Conservation (phyloP, 1,140 invertebrate species). For the Drosophila neocordata region DNA sequence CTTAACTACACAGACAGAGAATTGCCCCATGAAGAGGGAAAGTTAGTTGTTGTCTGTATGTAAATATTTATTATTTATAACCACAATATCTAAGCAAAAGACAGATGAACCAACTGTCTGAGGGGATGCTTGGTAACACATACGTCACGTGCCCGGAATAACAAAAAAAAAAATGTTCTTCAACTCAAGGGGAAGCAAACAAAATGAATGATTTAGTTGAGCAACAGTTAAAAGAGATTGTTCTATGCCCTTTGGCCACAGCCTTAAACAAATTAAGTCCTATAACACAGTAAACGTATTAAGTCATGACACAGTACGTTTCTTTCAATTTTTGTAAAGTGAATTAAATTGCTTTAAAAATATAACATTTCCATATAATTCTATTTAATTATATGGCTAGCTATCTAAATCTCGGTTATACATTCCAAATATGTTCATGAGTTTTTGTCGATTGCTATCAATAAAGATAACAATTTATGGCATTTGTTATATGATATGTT, state of each 20-base stretch:
- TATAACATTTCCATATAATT: too few species aligned
- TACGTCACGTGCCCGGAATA: slow-evolving; percentile 63
- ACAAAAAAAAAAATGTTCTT: slow-evolving; percentile 55
- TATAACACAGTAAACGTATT: slow-evolving; percentile 65
- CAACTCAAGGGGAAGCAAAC: slow-evolving; percentile 23
- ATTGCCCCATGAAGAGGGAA: background rate
- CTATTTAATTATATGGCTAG: too few species aligned
- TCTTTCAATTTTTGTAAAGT: too few species aligned
- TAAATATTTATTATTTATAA: slow-evolving; percentile 68
- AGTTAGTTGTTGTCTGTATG: slow-evolving; percentile 18
- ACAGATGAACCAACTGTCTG: slow-evolving; percentile 15
- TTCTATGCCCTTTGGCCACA: slow-evolving; percentile 29
- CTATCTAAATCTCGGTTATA: too few species aligned
- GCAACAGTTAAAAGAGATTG: slow-evolving; percentile 20
- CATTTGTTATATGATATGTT: too few species aligned
- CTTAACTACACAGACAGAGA: slow-evolving; percentile 22
- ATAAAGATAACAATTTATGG: too few species aligned
- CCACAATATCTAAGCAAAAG: slow-evolving; percentile 48
- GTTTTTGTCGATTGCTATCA: too few species aligned
- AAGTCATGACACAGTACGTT: slow-evolving; percentile 43
- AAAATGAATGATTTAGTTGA: slow-evolving; percentile 32
- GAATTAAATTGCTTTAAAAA: too few species aligned
- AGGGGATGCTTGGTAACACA: slow-evolving; percentile 15
- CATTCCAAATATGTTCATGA: too few species aligned
- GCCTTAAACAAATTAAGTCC: slow-evolving; percentile 45